Base-by-base conservation (phyloP, 2,888 invertebrate species). In the Rotaria socialis region DNA sequence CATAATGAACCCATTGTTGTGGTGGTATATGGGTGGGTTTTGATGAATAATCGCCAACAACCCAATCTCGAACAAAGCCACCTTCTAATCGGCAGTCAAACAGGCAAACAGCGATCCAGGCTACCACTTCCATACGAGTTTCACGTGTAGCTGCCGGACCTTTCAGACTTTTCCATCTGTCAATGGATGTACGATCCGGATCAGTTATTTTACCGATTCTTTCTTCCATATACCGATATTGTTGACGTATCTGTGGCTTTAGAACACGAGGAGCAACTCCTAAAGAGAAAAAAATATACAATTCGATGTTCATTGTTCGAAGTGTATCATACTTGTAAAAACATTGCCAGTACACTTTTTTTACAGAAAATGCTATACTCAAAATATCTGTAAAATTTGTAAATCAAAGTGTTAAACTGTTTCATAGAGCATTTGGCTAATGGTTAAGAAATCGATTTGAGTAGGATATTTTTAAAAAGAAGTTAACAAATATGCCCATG, bases 81-180 rank as follows among this genome's bases (percentile, higher is more conserved):
- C 67, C 67, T 67, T 74, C 74, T 74, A 74, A 35, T 74, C 74
- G 74, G 35, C 74, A 74, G 41, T 74, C 2, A 74, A 74, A 74
- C n/a, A 41, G 35, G 35, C 41, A 74, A 10, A 74, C 74, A 41
- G 74, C 27, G 7, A 74, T 74, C 74, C 74, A 74, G 1, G 74
- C 74, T 2, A 74, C 74, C 22, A 74, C 74, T 74, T 74, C 74
- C 74, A 74, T 74, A 16, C 74, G 74, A 19, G 74, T 74, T 41
- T 74, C 74, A 74, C 74, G 74, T 74, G 2, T 74, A 7, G 74
- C 74, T 19, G 11, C 8, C 11, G 74, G 74, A 74, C 74, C 74
- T 74, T 74, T 74, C 16, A 74, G 19, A 74, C 74, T 74, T 41
- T 74, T 74, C 74, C 74, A 74, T 74, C 35, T 27, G n/a, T 74